Percentiles rank a stretch among this genome's conserved stretches.
These are phyloP conservation scores for Alethe castanea DNA, from an alignment of 2,113 vertebrate species.

Conservation along the genomic window DNA sequence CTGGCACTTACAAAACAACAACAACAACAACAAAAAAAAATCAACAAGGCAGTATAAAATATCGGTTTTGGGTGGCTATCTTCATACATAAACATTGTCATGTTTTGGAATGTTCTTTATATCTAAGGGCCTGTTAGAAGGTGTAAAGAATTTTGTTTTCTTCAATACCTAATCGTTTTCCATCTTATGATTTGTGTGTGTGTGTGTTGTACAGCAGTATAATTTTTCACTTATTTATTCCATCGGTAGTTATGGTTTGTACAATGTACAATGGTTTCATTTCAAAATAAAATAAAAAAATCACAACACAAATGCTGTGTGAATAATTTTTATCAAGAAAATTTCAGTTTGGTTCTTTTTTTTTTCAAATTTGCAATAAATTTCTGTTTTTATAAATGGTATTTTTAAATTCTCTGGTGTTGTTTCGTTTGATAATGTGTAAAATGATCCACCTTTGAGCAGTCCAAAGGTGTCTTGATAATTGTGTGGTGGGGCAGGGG, in stretches of 20 bases:
- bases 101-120: conserved; percentile 74
- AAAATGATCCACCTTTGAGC: not conserved
- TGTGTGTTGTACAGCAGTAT: conserved; percentile 92
- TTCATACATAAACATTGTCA: conserved; percentile 60
- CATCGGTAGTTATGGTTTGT: conserved; percentile 97
- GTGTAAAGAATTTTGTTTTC: conserved; percentile 72
- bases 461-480: not conserved
- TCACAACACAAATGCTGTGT: conserved; percentile 64
- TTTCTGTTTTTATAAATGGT: not conserved
- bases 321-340: conserved; percentile 24
- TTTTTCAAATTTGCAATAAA: conserved; percentile 13
- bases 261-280: conserved; percentile 89
- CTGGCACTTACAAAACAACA: conserved; percentile 73
- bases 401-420: not conserved
- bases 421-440: not conserved
- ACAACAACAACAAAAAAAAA: not conserved
- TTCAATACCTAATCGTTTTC: conserved; percentile 74
- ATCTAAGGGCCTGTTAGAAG: conserved; percentile 76
- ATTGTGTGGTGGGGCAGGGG: not conserved
- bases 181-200: conserved; percentile 78
- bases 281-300: conserved; percentile 80
- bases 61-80: conserved; percentile 59
- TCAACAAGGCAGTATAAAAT: conserved; percentile 56
- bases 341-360: not conserved
- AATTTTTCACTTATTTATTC: conserved; percentile 98